Conservation (phyloP, 2,797 vertebrate species). For the Epinephelus coioides region DNA sequence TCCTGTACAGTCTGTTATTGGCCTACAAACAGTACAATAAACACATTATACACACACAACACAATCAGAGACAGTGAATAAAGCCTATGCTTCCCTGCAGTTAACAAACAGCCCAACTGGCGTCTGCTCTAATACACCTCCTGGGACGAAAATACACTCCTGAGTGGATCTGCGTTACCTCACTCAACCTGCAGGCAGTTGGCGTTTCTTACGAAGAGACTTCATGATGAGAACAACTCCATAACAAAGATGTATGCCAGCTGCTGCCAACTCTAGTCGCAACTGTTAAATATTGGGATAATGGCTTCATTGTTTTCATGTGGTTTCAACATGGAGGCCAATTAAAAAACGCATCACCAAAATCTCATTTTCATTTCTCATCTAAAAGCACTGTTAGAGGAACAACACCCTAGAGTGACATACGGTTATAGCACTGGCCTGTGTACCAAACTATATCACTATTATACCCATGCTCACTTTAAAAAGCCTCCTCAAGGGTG, state of each 20-base stretch:
- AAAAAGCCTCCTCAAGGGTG: constrained; percentile 27
- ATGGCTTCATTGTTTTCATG: constrained; percentile 29
- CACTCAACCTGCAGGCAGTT: constrained; percentile 44
- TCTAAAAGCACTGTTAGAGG: constrained; percentile 16
- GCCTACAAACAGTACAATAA: neutral
- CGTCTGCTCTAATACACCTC: constrained; percentile 46
- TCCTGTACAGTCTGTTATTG: neutral
- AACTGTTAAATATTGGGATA: constrained; percentile 11
- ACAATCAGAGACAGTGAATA: constrained; percentile 14
- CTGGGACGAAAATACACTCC: constrained; percentile 57
- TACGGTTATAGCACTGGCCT: constrained; percentile 19
- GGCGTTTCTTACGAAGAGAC: constrained; percentile 26
- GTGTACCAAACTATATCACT: constrained; percentile 13
- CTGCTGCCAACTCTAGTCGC: constrained; percentile 8
- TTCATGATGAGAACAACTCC: neutral
- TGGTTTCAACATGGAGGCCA: neutral
- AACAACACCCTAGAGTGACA: constrained; percentile 41
- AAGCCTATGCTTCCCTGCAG: constrained; percentile 28
- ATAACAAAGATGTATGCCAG: neutral
- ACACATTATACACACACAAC: neutral
- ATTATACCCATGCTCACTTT: constrained; percentile 28
- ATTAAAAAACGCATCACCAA: neutral
- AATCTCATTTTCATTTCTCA: constrained; percentile 10
- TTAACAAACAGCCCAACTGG: constrained; percentile 31
- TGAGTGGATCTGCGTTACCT: constrained; percentile 56